Evolutionary conservation across 2,888 invertebrate genomes (phyloP), one percentile per base, ranked within the genome.

Genomic region (Drosophila nr. medialis): DNA sequence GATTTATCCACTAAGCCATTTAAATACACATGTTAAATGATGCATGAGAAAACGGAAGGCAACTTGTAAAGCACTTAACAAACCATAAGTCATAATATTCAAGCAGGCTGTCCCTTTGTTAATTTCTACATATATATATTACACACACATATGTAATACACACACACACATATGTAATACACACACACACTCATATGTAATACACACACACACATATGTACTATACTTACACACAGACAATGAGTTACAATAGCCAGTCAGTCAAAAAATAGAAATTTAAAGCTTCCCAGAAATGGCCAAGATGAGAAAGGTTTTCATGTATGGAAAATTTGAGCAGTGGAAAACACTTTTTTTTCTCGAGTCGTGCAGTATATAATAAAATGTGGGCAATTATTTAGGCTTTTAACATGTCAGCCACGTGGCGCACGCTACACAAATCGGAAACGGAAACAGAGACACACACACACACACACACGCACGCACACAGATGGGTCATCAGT

Each of bases 321-420:
- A 50, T 36, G 21, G 11, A 13, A 30, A 42, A 42, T 62, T 66
- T 54, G 13, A 38, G 24, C 27, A 54, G 53, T 30, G 15, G 38
- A 54, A 67, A 60, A 70, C 65, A 70, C 32, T 49, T 27, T 60
- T 45, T 45, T 29, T 53, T 27, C 36, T 13, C 13, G n/a, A 30
- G 29, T 42, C 21, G 32, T 54, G 18, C 29, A 36, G 34, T 61
- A 61, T 75, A 60, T 51, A 75, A 77, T 80, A 80, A 80, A 80
- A 80, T 66, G 69, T 59, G 58, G 73, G 78, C 81, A 83, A 83
- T 83, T 82, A 82, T 82, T 83, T 75, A 78, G 75, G 81, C 81
- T 83, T 83, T 82, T 78, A 82, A 75, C 81, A 82, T 83, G 81
- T 83, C 81, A 81, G 83, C 78, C 81, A 82, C 81, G 81, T 82